These are phyloP conservation scores for Ptilonorhynchus violaceus DNA, from an alignment of 2,113 vertebrate genomes.

Conservation along the genomic window DNA sequence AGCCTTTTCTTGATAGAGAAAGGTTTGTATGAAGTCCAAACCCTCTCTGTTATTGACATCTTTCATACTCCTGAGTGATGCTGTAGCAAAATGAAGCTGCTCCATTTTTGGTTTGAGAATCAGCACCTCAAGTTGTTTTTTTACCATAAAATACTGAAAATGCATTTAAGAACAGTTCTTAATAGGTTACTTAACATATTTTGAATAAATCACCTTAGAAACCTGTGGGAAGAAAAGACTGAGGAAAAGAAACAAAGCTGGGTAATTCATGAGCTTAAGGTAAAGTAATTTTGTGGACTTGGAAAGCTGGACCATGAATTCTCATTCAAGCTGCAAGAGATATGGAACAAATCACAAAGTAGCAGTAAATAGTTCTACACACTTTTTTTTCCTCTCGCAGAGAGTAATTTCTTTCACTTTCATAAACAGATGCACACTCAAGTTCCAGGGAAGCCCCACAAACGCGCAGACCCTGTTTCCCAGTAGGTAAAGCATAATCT, in stretches of 20 bases:
- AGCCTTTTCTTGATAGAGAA: not conserved
- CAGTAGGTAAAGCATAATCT: not conserved
- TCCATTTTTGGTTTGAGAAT: not conserved
- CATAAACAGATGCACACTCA: not conserved
- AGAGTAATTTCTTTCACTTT: not conserved
- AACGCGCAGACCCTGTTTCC: not conserved
- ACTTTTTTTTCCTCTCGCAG: not conserved
- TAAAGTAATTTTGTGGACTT: conserved; percentile 20
- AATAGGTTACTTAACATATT: not conserved
- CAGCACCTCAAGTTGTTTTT: not conserved
- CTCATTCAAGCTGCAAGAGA: not conserved
- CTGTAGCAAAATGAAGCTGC: not conserved
- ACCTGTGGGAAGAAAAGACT: not conserved
- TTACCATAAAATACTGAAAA: not conserved
- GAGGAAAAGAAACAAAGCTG: not conserved
- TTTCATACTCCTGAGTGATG: not conserved
- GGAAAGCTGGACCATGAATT: not conserved
- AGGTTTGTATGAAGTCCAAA: not conserved
- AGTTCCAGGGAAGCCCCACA: not conserved
- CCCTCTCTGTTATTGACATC: not conserved
- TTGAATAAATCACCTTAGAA: not conserved
- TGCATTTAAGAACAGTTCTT: not conserved
- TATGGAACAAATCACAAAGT: not conserved
- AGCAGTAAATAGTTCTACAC: not conserved
- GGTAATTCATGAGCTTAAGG: not conserved